Percentiles rank a stretch among this genome's conserved stretches.
Evolutionary conservation across 2,113 vertebrate genomes (phyloP).

Genomic region (Eurystomus gularis): DNA sequence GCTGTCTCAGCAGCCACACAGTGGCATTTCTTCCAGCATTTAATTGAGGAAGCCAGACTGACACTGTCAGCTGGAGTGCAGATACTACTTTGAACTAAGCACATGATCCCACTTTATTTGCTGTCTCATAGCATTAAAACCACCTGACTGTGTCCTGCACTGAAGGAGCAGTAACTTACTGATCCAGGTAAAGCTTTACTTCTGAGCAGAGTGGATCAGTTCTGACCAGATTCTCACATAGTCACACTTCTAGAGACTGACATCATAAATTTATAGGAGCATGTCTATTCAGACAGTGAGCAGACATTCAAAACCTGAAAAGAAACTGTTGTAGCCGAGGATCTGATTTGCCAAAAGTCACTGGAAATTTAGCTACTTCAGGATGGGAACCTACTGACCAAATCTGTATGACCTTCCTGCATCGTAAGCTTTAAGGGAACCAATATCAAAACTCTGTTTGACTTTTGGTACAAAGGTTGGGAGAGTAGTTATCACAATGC

Average conservation of each 20-base stretch:
- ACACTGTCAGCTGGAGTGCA: neutral
- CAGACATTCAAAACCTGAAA: neutral
- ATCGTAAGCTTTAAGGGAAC: neutral
- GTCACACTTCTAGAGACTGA: neutral
- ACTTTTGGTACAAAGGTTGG: neutral
- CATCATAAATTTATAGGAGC: neutral
- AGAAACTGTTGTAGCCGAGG: neutral
- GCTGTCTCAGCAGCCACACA: neutral
- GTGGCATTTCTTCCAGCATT: neutral
- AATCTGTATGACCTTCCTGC: neutral
- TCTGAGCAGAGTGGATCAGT: neutral
- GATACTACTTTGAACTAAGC: neutral
- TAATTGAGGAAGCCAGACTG: constrained; percentile 15
- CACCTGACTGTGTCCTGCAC: neutral
- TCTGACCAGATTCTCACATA: neutral
- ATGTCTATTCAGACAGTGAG: neutral
- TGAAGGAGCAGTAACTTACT: neutral
- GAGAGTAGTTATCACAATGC: neutral
- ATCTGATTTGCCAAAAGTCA: neutral
- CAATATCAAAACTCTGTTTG: neutral
- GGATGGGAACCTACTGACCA: neutral
- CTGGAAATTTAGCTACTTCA: constrained; percentile 31
- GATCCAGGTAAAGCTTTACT: neutral
- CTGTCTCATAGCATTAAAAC: neutral
- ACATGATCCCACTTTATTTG: neutral